Percentiles rank a stretch among this genome's conserved stretches.
Evolutionary conservation across 2,797 vertebrate species (phyloP).

Genomic region (Neosilurus hyrtlii): DNA sequence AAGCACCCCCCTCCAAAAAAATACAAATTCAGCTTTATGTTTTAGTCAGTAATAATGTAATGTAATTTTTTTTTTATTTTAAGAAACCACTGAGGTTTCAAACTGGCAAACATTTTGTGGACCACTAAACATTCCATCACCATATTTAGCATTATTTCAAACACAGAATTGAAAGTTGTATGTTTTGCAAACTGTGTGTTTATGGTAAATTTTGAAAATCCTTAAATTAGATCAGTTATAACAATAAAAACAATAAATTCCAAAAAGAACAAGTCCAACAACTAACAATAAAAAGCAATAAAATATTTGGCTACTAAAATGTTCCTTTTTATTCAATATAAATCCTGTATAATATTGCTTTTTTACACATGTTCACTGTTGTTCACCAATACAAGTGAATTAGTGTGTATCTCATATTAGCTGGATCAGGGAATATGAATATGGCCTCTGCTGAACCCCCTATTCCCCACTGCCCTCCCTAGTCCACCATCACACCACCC

Average conservation of each 20-base stretch:
- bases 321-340: neutral
- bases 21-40: neutral
- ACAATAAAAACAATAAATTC: neutral
- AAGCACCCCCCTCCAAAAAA: neutral
- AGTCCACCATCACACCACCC: too few species aligned
- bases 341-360: constrained; percentile 14
- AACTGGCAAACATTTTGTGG: neutral
- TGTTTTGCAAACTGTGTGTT: neutral
- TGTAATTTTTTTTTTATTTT: too few species aligned
- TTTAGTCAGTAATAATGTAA: neutral
- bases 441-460: constrained; percentile 28
- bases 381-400: constrained; percentile 28
- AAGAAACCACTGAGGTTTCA: neutral
- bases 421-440: neutral
- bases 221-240: neutral
- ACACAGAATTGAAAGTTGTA: neutral
- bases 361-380: constrained; percentile 22
- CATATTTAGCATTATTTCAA: neutral
- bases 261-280: too few species aligned
- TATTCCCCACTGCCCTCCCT: too few species aligned
- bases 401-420: constrained; percentile 30
- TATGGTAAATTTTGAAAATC: neutral
- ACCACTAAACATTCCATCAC: neutral
- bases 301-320: neutral
- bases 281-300: neutral